A percentile compares a stretch with the other conserved stretches of the same genome.
Conservation (phyloP, 2,888 invertebrate species). For the Drosophila vallismaia region DNA sequence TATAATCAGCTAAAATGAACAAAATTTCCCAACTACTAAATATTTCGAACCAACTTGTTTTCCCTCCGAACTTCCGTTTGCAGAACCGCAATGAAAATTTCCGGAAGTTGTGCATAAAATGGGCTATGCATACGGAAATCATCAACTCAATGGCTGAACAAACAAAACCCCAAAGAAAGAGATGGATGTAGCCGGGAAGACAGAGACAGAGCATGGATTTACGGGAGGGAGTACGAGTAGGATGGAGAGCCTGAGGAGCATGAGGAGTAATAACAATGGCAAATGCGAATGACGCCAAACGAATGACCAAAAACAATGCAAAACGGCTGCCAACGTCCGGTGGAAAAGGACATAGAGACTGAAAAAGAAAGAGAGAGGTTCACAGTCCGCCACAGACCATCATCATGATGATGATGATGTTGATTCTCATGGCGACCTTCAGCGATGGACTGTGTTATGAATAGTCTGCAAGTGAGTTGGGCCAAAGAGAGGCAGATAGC, state of each 20-base stretch:
- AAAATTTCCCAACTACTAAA: constrained; percentile 9
- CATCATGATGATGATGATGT: constrained; percentile 48
- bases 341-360: constrained; percentile 14
- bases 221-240: neutral
- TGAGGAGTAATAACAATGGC: constrained; percentile 57
- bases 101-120: constrained; percentile 82
- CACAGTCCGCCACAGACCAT: constrained; percentile 16
- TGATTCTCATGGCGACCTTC: constrained; percentile 43
- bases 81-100: constrained; percentile 80
- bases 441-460: constrained; percentile 40
- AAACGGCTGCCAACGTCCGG: constrained; percentile 80
- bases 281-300: constrained; percentile 57
- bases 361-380: constrained; percentile 20
- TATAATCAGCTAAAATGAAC: neutral
- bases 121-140: constrained; percentile 82
- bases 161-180: constrained; percentile 46
- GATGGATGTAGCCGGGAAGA: constrained; percentile 4
- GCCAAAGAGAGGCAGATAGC: constrained; percentile 10
- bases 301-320: constrained; percentile 75
- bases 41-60: constrained; percentile 15
- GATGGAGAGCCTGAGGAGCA: constrained; percentile 13
- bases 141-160: constrained; percentile 81
- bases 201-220: constrained; percentile 14
- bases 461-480: constrained; percentile 34
- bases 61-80: constrained; percentile 59